These are phyloP conservation scores for Branchellion lobata DNA, from an alignment of 2,888 invertebrate species.

Conservation along the genomic window DNA sequence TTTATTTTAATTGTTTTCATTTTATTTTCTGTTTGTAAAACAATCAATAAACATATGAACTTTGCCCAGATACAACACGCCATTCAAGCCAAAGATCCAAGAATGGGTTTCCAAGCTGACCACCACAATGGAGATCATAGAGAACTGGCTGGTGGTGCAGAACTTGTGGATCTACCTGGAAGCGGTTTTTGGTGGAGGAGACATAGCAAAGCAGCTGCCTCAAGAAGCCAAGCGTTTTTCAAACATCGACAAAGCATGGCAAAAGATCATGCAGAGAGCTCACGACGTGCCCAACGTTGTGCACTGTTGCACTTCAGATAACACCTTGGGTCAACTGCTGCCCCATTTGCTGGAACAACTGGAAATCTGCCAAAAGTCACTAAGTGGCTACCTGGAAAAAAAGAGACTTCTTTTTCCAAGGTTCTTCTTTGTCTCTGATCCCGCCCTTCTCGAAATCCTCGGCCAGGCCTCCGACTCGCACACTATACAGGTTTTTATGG, in stretches of 20 bases:
- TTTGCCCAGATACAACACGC: conserved; percentile 80
- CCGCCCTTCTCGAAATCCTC: conserved; percentile 62
- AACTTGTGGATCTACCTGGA: conserved; percentile 98
- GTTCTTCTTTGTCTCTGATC: conserved; percentile 64
- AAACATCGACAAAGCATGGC: conserved; percentile 63
- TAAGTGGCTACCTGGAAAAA: conserved; percentile 63
- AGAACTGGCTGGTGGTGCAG: conserved; percentile 91
- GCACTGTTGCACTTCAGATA: conserved; percentile 62
- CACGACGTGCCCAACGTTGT: conserved; percentile 62
- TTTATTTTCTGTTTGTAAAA: neutral
- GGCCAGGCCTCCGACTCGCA: conserved; percentile 63
- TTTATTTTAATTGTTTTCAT: too few relatives aligned
- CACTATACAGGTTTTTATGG: conserved; percentile 65
- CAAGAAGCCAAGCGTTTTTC: conserved; percentile 63
- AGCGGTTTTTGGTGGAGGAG: conserved; percentile 95
- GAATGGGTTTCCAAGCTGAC: conserved; percentile 91
- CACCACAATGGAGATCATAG: conserved; percentile 91
- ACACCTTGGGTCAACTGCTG: conserved; percentile 61
- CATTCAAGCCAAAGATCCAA: conserved; percentile 91
- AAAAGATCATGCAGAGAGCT: conserved; percentile 63
- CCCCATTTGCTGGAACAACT: conserved; percentile 62
- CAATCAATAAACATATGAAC: neutral
- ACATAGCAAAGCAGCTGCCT: conserved; percentile 95
- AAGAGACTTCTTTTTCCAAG: conserved; percentile 62
- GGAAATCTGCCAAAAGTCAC: conserved; percentile 63